phyloP scores from a whole-genome alignment of 2,113 vertebrate genomes.

The Nothocercus julius region DNA sequence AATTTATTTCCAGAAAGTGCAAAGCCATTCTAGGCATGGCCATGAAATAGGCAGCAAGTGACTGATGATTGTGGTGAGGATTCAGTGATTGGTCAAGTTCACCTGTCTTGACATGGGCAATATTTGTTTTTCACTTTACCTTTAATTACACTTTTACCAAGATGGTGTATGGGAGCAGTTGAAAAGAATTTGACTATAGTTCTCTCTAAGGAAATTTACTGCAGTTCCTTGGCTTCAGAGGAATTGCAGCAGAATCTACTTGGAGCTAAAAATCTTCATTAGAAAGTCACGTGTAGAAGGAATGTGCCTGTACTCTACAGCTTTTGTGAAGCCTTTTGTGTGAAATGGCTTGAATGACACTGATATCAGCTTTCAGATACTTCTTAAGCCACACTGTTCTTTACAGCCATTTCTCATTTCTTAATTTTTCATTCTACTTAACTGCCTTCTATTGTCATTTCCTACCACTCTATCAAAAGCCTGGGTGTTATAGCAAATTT shows the following conservation, averaged over 20 bases:
- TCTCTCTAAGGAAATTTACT: background rate
- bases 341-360: background rate
- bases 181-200: background rate
- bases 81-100: accelerated
- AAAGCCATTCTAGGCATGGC: background rate
- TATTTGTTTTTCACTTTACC: background rate
- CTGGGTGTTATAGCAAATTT: background rate
- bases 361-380: background rate
- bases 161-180: background rate
- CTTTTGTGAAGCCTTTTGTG: constrained; percentile 4
- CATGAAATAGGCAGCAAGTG: accelerated
- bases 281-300: background rate
- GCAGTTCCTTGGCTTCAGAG: background rate
- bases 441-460: background rate
- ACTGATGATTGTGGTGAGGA: background rate
- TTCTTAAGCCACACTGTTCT: background rate
- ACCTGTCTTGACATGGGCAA: background rate
- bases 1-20: background rate
- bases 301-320: background rate
- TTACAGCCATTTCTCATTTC: background rate
- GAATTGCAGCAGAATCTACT: background rate
- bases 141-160: background rate
- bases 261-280: background rate
- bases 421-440: background rate
- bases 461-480: background rate